Conservation (phyloP, 2,888 invertebrate genomes). For the Teinopalpus imperialis region DNA sequence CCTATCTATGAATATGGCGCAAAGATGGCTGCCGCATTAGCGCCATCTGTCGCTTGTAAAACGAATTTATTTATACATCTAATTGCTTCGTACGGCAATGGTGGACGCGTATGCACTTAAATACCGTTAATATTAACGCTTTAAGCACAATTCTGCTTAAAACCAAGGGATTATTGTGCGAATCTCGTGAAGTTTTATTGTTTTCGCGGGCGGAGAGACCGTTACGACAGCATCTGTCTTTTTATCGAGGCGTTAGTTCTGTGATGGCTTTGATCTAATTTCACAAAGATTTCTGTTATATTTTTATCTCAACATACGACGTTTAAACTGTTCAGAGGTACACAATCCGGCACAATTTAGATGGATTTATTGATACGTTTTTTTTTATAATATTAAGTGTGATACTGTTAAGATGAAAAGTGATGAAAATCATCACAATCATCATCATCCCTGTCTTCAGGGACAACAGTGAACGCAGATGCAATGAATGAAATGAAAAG, state of each 20-base stretch:
- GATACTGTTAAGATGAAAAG: too few species aligned
- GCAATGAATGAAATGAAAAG: too few species aligned
- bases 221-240: slow-evolving; percentile 50
- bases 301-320: too few species aligned
- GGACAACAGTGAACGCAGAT: too few species aligned
- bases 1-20: slow-evolving; percentile 69
- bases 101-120: slow-evolving; percentile 71
- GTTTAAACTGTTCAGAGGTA: too few species aligned
- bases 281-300: too few species aligned
- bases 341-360: too few species aligned
- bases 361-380: too few species aligned
- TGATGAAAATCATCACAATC: too few species aligned
- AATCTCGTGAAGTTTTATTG: slow-evolving; percentile 65
- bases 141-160: slow-evolving; percentile 64
- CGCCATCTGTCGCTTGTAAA: slow-evolving; percentile 76
- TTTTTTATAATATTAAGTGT: too few species aligned
- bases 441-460: too few species aligned
- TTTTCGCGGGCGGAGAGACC: slow-evolving; percentile 32
- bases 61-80: slow-evolving; percentile 77
- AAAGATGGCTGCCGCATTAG: slow-evolving; percentile 64
- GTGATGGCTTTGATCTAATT: background rate
- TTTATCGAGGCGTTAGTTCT: slow-evolving; percentile 29
- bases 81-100: slow-evolving; percentile 67
- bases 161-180: slow-evolving; percentile 60
- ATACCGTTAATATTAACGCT: slow-evolving; percentile 69